Evolutionary conservation across 2,113 vertebrate genomes (phyloP).

Genomic region (Sterna hirundo): DNA sequence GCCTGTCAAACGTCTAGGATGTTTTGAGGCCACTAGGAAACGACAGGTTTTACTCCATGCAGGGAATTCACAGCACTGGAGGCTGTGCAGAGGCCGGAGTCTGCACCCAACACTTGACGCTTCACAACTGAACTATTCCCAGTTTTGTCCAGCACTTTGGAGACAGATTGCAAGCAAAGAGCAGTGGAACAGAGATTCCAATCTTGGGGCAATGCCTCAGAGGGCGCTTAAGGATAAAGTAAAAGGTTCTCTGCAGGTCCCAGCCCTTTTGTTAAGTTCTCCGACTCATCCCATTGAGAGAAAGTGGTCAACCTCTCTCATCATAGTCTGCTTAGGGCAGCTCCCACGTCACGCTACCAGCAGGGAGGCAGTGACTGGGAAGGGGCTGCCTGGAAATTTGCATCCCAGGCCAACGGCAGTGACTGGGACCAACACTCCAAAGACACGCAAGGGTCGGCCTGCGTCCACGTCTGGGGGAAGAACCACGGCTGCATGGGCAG

Average conservation of each 20-base stretch:
- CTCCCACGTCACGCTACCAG: rapidly evolving
- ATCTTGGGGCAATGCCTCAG: neutral
- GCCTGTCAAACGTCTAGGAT: neutral
- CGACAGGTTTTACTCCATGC: no score
- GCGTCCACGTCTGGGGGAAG: rapidly evolving
- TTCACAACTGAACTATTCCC: neutral
- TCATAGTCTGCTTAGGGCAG: neutral
- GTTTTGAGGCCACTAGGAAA: neutral
- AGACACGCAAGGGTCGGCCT: rapidly evolving
- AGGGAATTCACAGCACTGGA: neutral
- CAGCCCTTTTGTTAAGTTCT: neutral
- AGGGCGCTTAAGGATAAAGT: neutral
- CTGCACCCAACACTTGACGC: rapidly evolving
- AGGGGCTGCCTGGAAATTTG: neutral
- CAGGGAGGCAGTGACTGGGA: neutral
- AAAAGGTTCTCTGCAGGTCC: neutral
- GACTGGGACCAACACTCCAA: neutral
- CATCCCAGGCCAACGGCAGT: neutral
- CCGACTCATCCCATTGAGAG: neutral
- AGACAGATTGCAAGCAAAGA: neutral
- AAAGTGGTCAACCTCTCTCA: neutral
- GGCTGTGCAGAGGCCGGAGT: no score
- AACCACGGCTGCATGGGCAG: rapidly evolving
- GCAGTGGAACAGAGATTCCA: neutral
- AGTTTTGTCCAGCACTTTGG: neutral